A percentile compares a stretch with the other conserved stretches of the same genome.
Evolutionary conservation across 2,113 vertebrate genomes (phyloP).

Genomic region (Tonatia bakeri): DNA sequence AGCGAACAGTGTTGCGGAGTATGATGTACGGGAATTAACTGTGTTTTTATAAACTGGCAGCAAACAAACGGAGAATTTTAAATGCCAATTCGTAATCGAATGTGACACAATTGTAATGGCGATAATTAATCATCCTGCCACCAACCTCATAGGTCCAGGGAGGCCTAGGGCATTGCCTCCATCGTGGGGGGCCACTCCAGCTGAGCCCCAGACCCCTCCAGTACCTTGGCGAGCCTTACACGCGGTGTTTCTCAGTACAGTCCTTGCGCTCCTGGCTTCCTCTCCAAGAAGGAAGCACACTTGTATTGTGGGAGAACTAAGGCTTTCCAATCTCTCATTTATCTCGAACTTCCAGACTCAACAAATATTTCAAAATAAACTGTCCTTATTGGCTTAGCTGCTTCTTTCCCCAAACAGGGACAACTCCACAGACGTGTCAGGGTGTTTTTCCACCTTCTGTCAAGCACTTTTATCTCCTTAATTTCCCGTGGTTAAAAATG

Average conservation of each 20-base stretch:
- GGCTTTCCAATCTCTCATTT: not conserved
- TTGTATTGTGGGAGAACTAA: rapidly evolving
- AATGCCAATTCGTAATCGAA: not conserved
- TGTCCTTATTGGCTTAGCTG: not conserved
- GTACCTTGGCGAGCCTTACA: not conserved
- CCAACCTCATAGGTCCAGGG: not conserved
- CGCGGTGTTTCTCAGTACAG: rapidly evolving
- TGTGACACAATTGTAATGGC: not conserved
- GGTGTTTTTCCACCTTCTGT: not conserved
- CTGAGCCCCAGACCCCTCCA: not conserved
- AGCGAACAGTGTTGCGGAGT: not conserved
- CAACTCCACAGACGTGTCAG: not conserved
- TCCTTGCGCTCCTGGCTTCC: not conserved
- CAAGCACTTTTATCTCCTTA: not conserved
- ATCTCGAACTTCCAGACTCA: not conserved
- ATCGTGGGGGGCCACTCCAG: rapidly evolving
- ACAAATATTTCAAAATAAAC: not conserved
- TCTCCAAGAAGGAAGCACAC: not conserved
- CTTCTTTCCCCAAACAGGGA: not conserved
- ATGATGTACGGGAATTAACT: not conserved
- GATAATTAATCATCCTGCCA: not conserved
- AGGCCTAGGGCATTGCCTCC: not conserved
- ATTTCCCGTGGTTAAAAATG: conserved; percentile 42
- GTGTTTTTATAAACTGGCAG: not conserved
- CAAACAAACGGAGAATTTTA: not conserved